A percentile compares a stretch with the other conserved stretches of the same genome.
phyloP scores from a whole-genome alignment of 1,140 invertebrate genomes.

The Pinna nobilis region DNA sequence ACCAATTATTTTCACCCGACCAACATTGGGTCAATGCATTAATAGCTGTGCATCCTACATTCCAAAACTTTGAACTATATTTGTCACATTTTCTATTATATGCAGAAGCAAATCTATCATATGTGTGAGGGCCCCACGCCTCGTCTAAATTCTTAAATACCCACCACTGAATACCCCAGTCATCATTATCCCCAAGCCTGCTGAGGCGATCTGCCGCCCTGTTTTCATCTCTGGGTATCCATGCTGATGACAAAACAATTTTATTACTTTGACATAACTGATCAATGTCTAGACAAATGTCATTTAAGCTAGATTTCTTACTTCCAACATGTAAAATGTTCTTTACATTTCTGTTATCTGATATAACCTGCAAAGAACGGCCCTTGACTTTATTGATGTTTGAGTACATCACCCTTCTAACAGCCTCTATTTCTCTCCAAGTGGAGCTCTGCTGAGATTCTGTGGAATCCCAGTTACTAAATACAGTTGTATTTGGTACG shows the following conservation, averaged over 20 bases:
- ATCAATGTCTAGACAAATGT: slow-evolving; percentile 11
- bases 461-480: background rate
- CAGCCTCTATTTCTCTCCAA: background rate
- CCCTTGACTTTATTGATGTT: background rate
- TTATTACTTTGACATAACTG: background rate
- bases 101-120: background rate
- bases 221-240: slow-evolving; percentile 28
- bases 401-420: background rate
- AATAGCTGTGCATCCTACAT: background rate
- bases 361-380: background rate
- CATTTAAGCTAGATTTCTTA: background rate
- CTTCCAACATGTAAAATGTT: background rate
- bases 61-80: slow-evolving; percentile 29
- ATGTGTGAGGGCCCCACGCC: background rate
- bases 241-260: slow-evolving; percentile 2
- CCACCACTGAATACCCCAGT: slow-evolving; percentile 16
- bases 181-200: slow-evolving; percentile 22
- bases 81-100: slow-evolving; percentile 19
- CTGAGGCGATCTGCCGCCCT: slow-evolving; percentile 21
- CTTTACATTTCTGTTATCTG: background rate
- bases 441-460: background rate
- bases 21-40: background rate
- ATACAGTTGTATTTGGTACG: background rate
- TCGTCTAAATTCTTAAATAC: slow-evolving; percentile 22
- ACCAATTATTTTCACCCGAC: slow-evolving; percentile 16